Conservation (phyloP, 2,797 vertebrate species). For the Epinephelus malabaricus region DNA sequence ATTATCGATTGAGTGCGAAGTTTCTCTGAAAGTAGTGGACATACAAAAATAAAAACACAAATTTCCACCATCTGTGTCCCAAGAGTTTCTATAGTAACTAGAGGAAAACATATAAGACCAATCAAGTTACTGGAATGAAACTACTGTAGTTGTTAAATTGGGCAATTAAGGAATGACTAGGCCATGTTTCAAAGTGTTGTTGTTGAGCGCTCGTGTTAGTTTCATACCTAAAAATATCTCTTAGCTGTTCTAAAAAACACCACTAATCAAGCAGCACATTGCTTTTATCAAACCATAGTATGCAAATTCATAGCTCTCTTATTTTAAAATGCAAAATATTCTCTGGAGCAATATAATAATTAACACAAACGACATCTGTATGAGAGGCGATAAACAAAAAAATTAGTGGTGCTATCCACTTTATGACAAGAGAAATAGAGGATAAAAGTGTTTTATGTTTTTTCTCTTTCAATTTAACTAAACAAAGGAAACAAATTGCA, state of each 20-base stretch:
- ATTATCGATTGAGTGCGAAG: slow-evolving; percentile 10
- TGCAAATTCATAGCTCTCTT: background rate
- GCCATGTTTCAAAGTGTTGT: slow-evolving; percentile 22
- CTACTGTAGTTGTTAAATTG: slow-evolving; percentile 30
- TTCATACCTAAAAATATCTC: slow-evolving; percentile 2
- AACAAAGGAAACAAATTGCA: background rate
- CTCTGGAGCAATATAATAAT: background rate
- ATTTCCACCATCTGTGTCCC: slow-evolving; percentile 9
- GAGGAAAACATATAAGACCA: slow-evolving; percentile 33
- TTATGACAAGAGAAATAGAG: background rate
- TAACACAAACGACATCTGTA: background rate
- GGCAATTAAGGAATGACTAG: slow-evolving; percentile 31
- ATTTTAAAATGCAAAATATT: slow-evolving; percentile 7
- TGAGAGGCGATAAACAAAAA: background rate
- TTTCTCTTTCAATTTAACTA: background rate
- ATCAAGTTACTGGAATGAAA: slow-evolving; percentile 33
- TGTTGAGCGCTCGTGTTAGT: background rate
- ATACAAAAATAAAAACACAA: background rate
- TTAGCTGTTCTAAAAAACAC: slow-evolving; percentile 17
- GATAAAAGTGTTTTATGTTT: background rate
- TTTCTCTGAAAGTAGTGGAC: slow-evolving; percentile 9
- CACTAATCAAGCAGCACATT: slow-evolving; percentile 26
- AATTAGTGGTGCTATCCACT: background rate
- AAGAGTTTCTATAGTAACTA: slow-evolving; percentile 55
- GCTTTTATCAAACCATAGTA: slow-evolving; percentile 3